phyloP scores from a whole-genome alignment of 2,797 vertebrate species.

The Ataeniobius toweri region DNA sequence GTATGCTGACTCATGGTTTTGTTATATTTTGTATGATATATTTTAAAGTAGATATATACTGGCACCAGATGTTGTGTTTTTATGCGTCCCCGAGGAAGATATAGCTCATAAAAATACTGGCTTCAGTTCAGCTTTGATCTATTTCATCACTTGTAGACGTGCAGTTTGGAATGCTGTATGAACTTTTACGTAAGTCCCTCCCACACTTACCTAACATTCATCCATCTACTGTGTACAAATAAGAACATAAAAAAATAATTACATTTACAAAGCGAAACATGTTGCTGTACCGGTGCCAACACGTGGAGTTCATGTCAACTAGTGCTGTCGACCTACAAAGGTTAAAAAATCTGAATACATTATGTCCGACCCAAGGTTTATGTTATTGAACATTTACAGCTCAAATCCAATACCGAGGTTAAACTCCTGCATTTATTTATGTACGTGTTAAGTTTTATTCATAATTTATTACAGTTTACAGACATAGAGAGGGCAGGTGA shows the following conservation, averaged over 20 bases:
- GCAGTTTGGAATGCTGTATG: constrained; percentile 5
- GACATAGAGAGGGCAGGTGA: constrained; percentile 24
- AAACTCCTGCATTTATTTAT: constrained; percentile 58
- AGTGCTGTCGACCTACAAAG: constrained; percentile 32
- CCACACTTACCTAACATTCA: constrained; percentile 11
- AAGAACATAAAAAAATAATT: constrained; percentile 17
- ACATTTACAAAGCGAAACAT: constrained; percentile 8
- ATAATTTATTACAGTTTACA: constrained; percentile 39
- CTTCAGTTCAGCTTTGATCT: constrained; percentile 22
- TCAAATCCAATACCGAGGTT: constrained; percentile 40
- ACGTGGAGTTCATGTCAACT: constrained; percentile 49
- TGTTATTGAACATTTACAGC: constrained; percentile 41
- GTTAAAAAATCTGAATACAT: constrained; percentile 43
- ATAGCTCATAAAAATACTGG: neutral
- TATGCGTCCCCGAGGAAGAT: neutral
- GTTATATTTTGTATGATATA: neutral
- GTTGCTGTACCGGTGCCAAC: constrained; percentile 2
- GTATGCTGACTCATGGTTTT: neutral
- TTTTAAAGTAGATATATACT: neutral
- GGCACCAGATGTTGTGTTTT: neutral
- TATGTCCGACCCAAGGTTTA: constrained; percentile 38
- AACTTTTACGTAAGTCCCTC: constrained; percentile 19
- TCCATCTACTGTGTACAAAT: neutral
- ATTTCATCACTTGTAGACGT: constrained; percentile 17
- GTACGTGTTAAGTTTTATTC: constrained; percentile 37